phyloP scores from a whole-genome alignment of 2,797 vertebrate species.

The Rhodeus uyekii region DNA sequence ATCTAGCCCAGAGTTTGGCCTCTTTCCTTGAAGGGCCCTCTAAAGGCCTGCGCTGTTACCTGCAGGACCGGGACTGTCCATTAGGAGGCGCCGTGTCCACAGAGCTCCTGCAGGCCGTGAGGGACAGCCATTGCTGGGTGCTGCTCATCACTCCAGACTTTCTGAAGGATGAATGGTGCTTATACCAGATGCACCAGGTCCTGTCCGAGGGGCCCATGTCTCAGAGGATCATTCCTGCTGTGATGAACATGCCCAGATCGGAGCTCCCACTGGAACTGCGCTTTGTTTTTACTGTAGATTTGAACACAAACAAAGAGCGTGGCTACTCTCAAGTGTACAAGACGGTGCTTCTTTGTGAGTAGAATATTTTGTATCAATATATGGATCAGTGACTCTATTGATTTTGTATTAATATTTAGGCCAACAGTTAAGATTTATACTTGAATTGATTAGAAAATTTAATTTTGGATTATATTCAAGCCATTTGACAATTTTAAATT shows the following conservation, averaged over 20 bases:
- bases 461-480: too few relatives aligned
- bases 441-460: too few relatives aligned
- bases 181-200: slow-evolving; percentile 87
- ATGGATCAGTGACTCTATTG: not conserved
- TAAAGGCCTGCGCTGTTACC: slow-evolving; percentile 80
- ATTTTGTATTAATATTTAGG: too few relatives aligned
- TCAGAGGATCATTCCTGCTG: slow-evolving; percentile 81
- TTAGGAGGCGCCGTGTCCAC: slow-evolving; percentile 77
- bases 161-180: slow-evolving; percentile 85
- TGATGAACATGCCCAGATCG: slow-evolving; percentile 71
- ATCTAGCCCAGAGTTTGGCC: slow-evolving; percentile 76
- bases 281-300: slow-evolving; percentile 79
- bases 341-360: slow-evolving; percentile 82
- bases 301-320: slow-evolving; percentile 62
- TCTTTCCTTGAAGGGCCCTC: slow-evolving; percentile 80
- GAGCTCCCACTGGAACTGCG: slow-evolving; percentile 82
- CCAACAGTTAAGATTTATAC: too few relatives aligned
- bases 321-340: slow-evolving; percentile 76
- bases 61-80: slow-evolving; percentile 78
- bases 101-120: slow-evolving; percentile 80
- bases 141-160: slow-evolving; percentile 85
- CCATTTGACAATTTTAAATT: too few relatives aligned
- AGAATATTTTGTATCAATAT: not conserved
- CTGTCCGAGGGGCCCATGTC: slow-evolving; percentile 79
- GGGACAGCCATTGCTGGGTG: slow-evolving; percentile 82